phyloP scores from a whole-genome alignment of 2,797 vertebrate genomes.

The Lepus oiostolus region DNA sequence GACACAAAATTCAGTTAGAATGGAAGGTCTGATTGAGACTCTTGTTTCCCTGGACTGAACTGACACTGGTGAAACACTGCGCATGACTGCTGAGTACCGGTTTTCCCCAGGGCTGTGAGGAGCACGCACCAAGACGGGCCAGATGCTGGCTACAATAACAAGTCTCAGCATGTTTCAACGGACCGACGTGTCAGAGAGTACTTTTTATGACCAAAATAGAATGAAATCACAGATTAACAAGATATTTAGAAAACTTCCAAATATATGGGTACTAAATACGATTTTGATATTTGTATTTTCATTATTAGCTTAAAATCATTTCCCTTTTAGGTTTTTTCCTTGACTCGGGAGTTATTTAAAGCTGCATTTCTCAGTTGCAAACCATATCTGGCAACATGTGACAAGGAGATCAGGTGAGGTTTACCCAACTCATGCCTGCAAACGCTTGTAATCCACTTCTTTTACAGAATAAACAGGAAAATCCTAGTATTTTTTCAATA shows the following conservation, averaged over 20 bases:
- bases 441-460: background rate
- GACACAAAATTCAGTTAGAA: slow-evolving; percentile 27
- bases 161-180: background rate
- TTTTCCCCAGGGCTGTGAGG: background rate
- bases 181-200: background rate
- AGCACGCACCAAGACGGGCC: background rate
- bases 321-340: background rate
- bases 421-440: background rate
- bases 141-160: background rate
- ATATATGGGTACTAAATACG: background rate
- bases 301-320: background rate
- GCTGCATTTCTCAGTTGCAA: background rate
- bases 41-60: background rate
- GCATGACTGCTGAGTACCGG: background rate
- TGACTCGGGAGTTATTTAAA: slow-evolving; percentile 24
- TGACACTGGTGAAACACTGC: background rate
- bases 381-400: background rate
- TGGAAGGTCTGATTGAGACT: background rate
- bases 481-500: slow-evolving; percentile 17
- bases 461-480: background rate
- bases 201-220: slow-evolving; percentile 33
- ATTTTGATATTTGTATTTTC: background rate
- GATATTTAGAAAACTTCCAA: slow-evolving; percentile 4
- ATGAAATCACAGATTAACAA: slow-evolving; percentile 34
- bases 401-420: background rate